Base-by-base conservation (phyloP, 30 jellyfish, hydroid and myxozoan species). In the Aurelia coerulea region DNA sequence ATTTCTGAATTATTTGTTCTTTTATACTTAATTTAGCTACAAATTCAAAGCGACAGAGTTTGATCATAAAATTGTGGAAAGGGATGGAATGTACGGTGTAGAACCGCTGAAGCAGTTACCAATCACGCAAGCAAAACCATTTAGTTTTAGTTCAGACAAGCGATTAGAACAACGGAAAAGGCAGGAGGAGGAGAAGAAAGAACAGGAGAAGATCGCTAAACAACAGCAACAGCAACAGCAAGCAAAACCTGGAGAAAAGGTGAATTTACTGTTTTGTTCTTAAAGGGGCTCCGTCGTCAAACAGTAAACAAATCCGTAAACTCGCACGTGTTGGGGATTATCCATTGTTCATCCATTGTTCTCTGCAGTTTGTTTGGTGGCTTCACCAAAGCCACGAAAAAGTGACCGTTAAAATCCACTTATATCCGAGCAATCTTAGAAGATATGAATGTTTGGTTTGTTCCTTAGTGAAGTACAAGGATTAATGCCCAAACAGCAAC, bases 1-100 rank as follows among this genome's bases (percentile, higher is more conserved):
- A 29, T 10, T 14, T 17, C 13, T 14, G 31, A 64, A 64, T 13
- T 74, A 16, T 76, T 11, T 49, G 0, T 17, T 52, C 78, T n/a
- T 9, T 52, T 58, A 8, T 9, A 14, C 35, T 76, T 51, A 3
- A 9, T 58, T 51, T 31, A 88, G 97, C 79, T 92, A 80, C 65
- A 76, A 92, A 51, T 92, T 92, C 86, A 92, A 92, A 54, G 98
- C 98, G 49, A 75, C 81, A 32, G 97, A 92, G 54, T 92, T 92
- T 69, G 90, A 92, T 60, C 97, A 80, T 51, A 80, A 62, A 46
- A 86, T 92, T 23, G 89, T 87, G 0, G 95, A 92, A 51, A 53
- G 19, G 81, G 70, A 69, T 41, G 98, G 98, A 5, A 68, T 79
- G 85, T 81, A 52, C 35, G 98, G 98, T 2, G 92, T 92, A 14